Base-by-base conservation (phyloP, 2,113 vertebrate genomes). In the Agapornis roseicollis region DNA sequence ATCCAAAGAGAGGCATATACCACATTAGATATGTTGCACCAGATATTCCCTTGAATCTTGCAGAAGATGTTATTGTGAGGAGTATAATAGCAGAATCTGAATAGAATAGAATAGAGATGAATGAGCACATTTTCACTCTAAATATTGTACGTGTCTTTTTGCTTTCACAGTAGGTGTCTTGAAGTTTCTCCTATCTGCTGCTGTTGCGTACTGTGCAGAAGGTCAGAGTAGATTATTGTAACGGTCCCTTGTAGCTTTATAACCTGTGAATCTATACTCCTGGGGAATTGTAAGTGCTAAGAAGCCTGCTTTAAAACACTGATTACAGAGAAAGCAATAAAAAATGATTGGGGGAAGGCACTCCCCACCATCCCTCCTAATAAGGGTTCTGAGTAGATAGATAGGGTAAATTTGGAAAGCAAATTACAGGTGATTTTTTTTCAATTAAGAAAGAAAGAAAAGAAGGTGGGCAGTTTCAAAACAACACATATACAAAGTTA, bases 241-340 rank as follows among this genome's bases (percentile, higher is more conserved):
- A 79, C 61, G 78, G 61, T 65, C 47, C 31, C 89, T 94, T 72
- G 44, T 68, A 86, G 33, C 39, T 89, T 83, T 94, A 82, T 78
- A 84, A 88, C 91, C 82, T 80, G 83, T 93, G 72, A 90, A 90
- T 94, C 92, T 74, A 60, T 93, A 88, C 39, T 78, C 55, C 82
- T 31, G 18, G 69, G 71, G 82, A 78, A 64, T 8, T 65, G 7
- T 72, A 88, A 91, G 64, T 92, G 47, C 60, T 78, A 49, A 74
- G 47, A 94, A 71, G 71, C 78, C 46, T 95, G 41, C 24, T 84
- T 93, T 41, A 91, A 94, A 95, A 47, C 35, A 42, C 14, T 33
- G 6, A 64, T 55, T 88, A 50, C 52, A 86, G 71, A 64, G 35
- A 90, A 83, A 80, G 13, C 55, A 88, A 90, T 90, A 8, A 81